Conservation (phyloP, 2,888 invertebrate genomes). For the Thymelicus acteon region DNA sequence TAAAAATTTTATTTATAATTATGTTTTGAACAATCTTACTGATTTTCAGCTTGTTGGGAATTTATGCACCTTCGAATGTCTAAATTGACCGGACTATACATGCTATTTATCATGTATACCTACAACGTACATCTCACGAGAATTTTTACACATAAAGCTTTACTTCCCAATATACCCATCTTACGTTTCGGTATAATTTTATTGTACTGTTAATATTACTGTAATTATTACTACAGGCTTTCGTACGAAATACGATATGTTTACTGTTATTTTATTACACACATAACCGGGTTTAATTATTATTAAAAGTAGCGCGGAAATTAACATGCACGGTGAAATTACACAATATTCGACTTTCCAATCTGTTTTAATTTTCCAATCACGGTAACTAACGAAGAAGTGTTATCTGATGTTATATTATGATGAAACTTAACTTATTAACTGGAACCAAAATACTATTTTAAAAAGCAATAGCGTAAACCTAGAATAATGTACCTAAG, state of each 20-base stretch:
- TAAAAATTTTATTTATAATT: too few species aligned
- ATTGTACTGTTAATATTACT: conserved; percentile 22
- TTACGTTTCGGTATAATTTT: conserved; percentile 4
- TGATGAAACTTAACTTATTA: too few species aligned
- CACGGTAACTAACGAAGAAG: not conserved
- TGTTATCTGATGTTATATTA: not conserved
- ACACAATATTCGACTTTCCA: conserved; percentile 10
- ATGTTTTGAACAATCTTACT: too few species aligned
- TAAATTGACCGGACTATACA: too few species aligned
- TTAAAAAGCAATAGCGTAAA: too few species aligned
- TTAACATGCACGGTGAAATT: conserved; percentile 5
- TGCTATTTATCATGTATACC: too few species aligned
- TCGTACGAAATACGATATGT: conserved; percentile 8
- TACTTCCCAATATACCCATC: not conserved
- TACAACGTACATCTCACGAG: too few species aligned
- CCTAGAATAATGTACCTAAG: too few species aligned
- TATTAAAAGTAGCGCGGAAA: conserved; percentile 13
- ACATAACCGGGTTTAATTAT: conserved; percentile 17
- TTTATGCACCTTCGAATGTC: too few species aligned
- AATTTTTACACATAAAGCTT: not conserved
- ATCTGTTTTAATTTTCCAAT: not conserved
- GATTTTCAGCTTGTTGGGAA: too few species aligned
- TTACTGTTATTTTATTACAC: conserved; percentile 13
- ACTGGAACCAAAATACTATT: too few species aligned
- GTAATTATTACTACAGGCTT: conserved; percentile 2